A percentile compares a stretch with the other conserved stretches of the same genome.
phyloP scores from a whole-genome alignment of 2,113 vertebrate species.

The Potamarius usumacintae region DNA sequence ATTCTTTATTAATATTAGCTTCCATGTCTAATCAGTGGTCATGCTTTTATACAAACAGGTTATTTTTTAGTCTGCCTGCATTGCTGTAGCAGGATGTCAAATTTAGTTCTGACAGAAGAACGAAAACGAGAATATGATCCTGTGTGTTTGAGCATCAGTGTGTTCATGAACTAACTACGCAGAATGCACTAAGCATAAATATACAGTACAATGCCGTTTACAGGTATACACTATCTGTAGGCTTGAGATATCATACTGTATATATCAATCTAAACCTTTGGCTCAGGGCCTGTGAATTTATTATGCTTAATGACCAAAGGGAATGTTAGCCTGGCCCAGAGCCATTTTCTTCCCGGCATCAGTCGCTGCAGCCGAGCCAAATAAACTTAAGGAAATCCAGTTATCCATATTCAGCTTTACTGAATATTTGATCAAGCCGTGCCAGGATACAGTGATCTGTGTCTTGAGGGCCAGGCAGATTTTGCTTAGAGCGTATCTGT shows the following conservation, averaged over 20 bases:
- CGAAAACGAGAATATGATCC: background rate
- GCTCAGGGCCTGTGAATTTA: slow-evolving; percentile 62
- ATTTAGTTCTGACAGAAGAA: slow-evolving; percentile 15
- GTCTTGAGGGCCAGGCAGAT: slow-evolving; percentile 65
- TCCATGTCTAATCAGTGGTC: background rate
- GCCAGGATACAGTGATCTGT: slow-evolving; percentile 65
- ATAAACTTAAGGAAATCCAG: slow-evolving; percentile 71
- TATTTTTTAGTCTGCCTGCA: background rate
- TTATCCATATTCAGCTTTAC: slow-evolving; percentile 66
- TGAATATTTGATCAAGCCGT: slow-evolving; percentile 56
- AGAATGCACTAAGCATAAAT: background rate
- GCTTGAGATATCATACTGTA: slow-evolving; percentile 3
- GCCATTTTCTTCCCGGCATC: slow-evolving; percentile 42
- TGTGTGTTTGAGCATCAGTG: background rate
- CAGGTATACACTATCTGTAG: background rate
- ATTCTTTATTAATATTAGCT: background rate
- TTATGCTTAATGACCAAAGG: slow-evolving; percentile 62
- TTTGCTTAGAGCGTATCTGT: slow-evolving; percentile 47
- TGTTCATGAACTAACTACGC: slow-evolving; percentile 13
- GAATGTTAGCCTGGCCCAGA: slow-evolving; percentile 59
- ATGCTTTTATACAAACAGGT: background rate
- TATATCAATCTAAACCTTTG: slow-evolving; percentile 49
- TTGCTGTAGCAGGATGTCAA: slow-evolving; percentile 22
- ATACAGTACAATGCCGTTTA: background rate
- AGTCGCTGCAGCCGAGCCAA: slow-evolving; percentile 58